These are phyloP conservation scores for Bombus consobrinus DNA, from an alignment of 1,140 invertebrate genomes.

Conservation along the genomic window DNA sequence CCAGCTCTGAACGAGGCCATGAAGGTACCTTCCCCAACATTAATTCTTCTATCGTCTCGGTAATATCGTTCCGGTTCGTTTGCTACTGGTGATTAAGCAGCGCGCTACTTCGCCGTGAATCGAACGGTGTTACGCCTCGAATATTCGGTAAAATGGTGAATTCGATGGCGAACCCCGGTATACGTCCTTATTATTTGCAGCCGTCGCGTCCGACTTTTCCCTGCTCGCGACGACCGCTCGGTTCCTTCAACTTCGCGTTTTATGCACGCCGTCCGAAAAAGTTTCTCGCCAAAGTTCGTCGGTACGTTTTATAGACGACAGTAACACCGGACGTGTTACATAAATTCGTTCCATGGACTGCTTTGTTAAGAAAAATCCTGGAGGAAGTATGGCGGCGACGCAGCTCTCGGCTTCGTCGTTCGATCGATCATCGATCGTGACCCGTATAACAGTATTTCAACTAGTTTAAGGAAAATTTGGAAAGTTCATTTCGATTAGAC, in stretches of 20 bases:
- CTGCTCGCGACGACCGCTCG: not conserved
- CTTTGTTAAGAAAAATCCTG: conserved; percentile 6
- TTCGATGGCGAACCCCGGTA: not conserved
- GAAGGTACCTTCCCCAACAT: conserved; percentile 80
- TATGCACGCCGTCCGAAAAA: conserved; percentile 19
- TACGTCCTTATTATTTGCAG: conserved; percentile 3
- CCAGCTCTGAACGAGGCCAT: conserved; percentile 93
- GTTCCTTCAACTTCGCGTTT: conserved; percentile 12
- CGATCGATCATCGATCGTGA: not conserved
- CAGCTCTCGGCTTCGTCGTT: not conserved
- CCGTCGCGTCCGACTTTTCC: not conserved
- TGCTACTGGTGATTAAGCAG: conserved; percentile 5
- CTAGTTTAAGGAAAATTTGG: not conserved
- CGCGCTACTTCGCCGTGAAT: not conserved
- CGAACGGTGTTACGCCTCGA: not conserved
- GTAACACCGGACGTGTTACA: conserved; percentile 2
- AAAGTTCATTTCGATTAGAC: not conserved
- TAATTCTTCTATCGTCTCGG: not conserved
- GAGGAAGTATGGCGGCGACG: not conserved
- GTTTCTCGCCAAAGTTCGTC: not conserved
- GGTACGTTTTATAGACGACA: not conserved
- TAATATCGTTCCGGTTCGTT: conserved; percentile 4
- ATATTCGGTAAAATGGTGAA: conserved; percentile 8
- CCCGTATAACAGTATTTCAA: not conserved
- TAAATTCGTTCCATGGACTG: conserved; percentile 2